Conservation (phyloP, 2,113 vertebrate genomes). For the Microcebus jonahi region DNA sequence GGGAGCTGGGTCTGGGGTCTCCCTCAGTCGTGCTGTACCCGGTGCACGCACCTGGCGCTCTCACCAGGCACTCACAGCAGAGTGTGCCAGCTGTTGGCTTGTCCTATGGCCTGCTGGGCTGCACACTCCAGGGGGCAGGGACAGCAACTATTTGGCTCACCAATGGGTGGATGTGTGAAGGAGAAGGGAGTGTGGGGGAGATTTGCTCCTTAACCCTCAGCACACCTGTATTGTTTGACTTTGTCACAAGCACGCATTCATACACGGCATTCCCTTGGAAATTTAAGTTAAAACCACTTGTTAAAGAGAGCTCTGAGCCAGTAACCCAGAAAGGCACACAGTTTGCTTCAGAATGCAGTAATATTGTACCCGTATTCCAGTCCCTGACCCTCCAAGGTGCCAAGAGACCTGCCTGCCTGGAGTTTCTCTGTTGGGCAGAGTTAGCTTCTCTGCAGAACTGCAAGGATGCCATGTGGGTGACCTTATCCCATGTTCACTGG, state of each 20-base stretch:
- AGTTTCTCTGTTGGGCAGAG: background rate
- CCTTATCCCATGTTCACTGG: background rate
- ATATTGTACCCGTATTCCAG: too few relatives aligned
- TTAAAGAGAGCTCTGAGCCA: background rate
- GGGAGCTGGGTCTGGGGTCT: background rate
- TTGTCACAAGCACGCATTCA: background rate
- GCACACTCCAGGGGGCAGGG: background rate
- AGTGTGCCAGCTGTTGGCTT: background rate
- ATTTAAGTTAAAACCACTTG: background rate
- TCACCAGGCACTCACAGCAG: background rate
- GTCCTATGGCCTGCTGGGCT: background rate
- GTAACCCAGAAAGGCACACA: background rate
- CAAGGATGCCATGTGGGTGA: background rate
- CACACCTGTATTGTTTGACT: too few relatives aligned
- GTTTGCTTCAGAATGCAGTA: background rate
- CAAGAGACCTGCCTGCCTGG: background rate
- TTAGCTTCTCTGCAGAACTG: background rate
- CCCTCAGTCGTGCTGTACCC: background rate
- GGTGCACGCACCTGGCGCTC: background rate
- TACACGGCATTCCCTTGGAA: background rate
- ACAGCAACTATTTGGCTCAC: background rate
- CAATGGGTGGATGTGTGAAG: background rate
- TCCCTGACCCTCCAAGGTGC: too few relatives aligned
- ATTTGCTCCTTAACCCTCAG: background rate
- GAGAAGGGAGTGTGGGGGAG: background rate